phyloP scores from a whole-genome alignment of 2,113 vertebrate species.

The Chrysochloris asiatica region DNA sequence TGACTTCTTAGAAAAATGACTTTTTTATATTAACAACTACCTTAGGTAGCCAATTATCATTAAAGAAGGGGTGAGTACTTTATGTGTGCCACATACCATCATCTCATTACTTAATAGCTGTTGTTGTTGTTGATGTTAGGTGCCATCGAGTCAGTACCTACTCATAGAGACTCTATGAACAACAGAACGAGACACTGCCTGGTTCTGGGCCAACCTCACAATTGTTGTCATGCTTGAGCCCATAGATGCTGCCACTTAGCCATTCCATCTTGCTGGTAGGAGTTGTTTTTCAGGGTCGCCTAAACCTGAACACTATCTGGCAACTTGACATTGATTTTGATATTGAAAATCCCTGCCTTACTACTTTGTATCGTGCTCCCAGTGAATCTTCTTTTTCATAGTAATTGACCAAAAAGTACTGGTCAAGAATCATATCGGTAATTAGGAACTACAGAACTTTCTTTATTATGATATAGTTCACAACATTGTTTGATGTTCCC shows the following conservation, averaged over 20 bases:
- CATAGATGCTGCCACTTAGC: too few species aligned
- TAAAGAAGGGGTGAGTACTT: neutral
- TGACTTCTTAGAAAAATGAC: slow-evolving; percentile 41
- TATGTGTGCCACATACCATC: neutral
- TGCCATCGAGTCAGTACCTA: too few species aligned
- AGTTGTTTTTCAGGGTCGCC: slow-evolving; percentile 4
- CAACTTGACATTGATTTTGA: neutral
- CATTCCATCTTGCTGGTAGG: too few species aligned
- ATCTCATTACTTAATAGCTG: slow-evolving; percentile 26
- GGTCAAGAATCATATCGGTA: neutral
- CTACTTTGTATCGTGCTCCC: neutral
- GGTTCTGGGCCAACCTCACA: too few species aligned
- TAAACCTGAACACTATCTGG: slow-evolving; percentile 19
- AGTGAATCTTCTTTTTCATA: slow-evolving; percentile 4
- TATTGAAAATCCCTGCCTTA: slow-evolving; percentile 13
- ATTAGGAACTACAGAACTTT: slow-evolving; percentile 30
- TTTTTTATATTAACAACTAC: slow-evolving; percentile 25
- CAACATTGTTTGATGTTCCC: slow-evolving; percentile 11
- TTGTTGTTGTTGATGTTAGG: too few species aligned
- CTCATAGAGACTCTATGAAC: too few species aligned
- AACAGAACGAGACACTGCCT: too few species aligned
- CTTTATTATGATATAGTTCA: neutral
- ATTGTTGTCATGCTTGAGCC: too few species aligned
- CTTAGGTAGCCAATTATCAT: slow-evolving; percentile 6
- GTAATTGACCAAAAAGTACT: slow-evolving; percentile 34